Percentiles rank a stretch among this genome's conserved stretches.
Evolutionary conservation across 2,113 vertebrate species (phyloP).

Genomic region (Phyllopteryx taeniolatus): DNA sequence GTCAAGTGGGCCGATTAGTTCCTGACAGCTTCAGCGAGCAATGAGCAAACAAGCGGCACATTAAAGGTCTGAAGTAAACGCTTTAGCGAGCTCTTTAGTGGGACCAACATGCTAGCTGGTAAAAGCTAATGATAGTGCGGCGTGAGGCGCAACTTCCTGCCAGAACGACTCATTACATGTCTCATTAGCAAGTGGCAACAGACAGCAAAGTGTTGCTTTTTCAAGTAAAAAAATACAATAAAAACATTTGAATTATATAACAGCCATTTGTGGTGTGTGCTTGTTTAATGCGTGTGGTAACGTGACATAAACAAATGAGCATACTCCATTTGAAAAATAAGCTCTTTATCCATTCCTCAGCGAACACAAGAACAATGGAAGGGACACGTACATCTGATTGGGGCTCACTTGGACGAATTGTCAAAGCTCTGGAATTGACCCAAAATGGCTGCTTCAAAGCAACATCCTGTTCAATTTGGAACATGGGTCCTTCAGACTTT

Average conservation of each 20-base stretch:
- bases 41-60: slow-evolving; percentile 26
- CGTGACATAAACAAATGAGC: not conserved
- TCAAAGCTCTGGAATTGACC: no score
- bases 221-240: not conserved
- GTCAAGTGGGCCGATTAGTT: slow-evolving; percentile 36
- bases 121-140: slow-evolving; percentile 23
- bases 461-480: no score
- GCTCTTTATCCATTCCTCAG: not conserved
- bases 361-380: not conserved
- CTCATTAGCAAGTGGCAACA: not conserved
- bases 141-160: slow-evolving; percentile 21
- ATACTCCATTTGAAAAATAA: not conserved
- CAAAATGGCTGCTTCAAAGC: no score
- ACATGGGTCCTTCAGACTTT: no score
- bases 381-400: no score
- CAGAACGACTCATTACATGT: slow-evolving; percentile 16
- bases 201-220: not conserved
- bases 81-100: slow-evolving; percentile 62
- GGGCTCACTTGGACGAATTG: no score
- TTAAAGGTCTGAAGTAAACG: slow-evolving; percentile 47
- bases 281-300: not conserved
- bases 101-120: slow-evolving; percentile 31
- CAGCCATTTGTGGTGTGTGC: not conserved
- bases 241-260: not conserved
- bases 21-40: slow-evolving; percentile 50